Evolutionary conservation across 2,113 vertebrate species (phyloP).

Genomic region (Typhlomys cinereus): DNA sequence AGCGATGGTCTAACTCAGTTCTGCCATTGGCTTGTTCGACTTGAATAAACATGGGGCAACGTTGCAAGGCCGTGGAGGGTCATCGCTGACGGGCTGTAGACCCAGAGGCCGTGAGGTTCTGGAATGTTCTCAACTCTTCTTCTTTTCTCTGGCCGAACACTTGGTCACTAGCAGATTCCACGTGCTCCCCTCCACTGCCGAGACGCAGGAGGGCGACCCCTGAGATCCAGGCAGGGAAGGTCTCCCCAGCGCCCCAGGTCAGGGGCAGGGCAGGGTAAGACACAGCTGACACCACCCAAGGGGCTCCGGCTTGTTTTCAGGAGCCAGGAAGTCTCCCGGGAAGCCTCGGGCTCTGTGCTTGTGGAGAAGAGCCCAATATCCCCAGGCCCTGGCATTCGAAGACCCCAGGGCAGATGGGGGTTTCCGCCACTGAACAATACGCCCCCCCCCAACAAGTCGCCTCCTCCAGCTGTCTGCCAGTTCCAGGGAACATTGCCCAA

Average conservation of each 20-base stretch:
- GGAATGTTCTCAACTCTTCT: background rate
- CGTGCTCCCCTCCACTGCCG: background rate
- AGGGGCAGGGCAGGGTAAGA: background rate
- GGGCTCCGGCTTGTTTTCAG: background rate
- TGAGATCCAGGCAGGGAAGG: constrained; percentile 32
- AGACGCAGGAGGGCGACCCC: constrained; percentile 1
- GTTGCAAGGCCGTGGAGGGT: background rate
- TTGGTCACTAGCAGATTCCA: background rate
- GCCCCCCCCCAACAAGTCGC: constrained; percentile 65
- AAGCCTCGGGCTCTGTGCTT: background rate
- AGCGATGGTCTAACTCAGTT: too few species aligned
- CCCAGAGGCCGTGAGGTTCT: background rate
- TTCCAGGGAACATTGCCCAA: constrained; percentile 73
- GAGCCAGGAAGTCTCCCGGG: constrained; percentile 15
- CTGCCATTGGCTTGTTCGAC: background rate
- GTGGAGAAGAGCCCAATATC: background rate
- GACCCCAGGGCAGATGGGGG: constrained; percentile 32
- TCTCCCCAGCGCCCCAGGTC: background rate
- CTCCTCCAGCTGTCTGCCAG: constrained; percentile 73
- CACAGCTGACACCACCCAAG: background rate
- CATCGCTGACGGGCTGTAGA: background rate
- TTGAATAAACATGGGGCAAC: background rate
- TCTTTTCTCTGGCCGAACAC: constrained; percentile 20
- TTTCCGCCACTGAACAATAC: constrained; percentile 29
- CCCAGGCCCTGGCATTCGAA: background rate